A percentile compares a stretch with the other conserved stretches of the same genome.
These are phyloP conservation scores for Gracilinanus agilis DNA, from an alignment of 2,113 vertebrate species.

Conservation along the genomic window DNA sequence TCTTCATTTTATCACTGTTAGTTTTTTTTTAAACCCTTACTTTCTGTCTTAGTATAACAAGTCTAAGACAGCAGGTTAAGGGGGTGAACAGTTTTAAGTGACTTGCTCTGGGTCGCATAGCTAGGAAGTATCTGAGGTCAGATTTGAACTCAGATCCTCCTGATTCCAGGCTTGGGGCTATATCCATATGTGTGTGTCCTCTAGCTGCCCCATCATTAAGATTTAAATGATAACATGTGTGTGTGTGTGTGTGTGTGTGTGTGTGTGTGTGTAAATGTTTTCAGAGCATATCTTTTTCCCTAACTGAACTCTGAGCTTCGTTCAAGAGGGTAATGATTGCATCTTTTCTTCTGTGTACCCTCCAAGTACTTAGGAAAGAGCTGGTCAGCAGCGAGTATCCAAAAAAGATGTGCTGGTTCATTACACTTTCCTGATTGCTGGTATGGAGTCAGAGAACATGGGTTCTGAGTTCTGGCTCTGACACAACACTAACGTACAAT, in stretches of 20 bases:
- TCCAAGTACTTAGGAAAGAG: neutral
- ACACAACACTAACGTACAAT: neutral
- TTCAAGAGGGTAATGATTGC: neutral
- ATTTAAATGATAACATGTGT: neutral
- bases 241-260: neutral
- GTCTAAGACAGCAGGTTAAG: too few species aligned
- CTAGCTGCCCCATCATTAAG: too few species aligned
- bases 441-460: neutral
- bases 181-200: too few species aligned
- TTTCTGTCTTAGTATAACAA: too few species aligned
- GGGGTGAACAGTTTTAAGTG: too few species aligned
- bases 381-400: neutral
- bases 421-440: neutral
- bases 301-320: neutral
- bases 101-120: too few species aligned
- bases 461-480: neutral
- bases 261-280: too few species aligned
- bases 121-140: too few species aligned
- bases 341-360: neutral
- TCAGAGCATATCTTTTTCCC: neutral
- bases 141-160: too few species aligned
- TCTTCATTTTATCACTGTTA: too few species aligned
- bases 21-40: too few species aligned
- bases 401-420: neutral
- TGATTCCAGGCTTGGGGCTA: too few species aligned